Evolutionary conservation across 2,888 invertebrate species (phyloP), one percentile per base, ranked within the genome.

Genomic region (Ditula angustiorana): DNA sequence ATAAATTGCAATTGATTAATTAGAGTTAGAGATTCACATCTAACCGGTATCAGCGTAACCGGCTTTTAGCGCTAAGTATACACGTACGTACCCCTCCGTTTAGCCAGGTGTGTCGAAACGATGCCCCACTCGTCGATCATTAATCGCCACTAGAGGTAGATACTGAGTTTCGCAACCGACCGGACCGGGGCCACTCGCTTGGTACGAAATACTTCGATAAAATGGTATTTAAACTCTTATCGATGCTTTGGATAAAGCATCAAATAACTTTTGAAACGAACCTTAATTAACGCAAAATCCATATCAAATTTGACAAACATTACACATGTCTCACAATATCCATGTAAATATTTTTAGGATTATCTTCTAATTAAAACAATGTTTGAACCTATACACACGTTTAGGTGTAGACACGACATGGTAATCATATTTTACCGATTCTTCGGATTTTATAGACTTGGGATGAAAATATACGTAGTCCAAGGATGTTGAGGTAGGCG

Each of bases 161-260:
- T 89, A 86, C 85, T 81, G 70, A 61, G 80, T 92, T 87, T 90
- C 85, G 90, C 86, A 92, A 92, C 73, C 67, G 76, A 78, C 79
- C 79, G 83, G 85, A 83, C 84, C 85, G 83, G 85, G 84, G 85
- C 91, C 90, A 83, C 86, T 90, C 90, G 87, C 90, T 90, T 78
- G 78, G 81, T 81, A 85, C 82, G 81, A 86, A 86, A 87, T 81
- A 83, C 81, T 76, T 74, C 74, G 80, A 87, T 85, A 81, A 73
- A 79, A 72, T 41, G 77, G 79, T 76, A 76, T 83, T 74, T 76
- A 68, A 83, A 62, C 46, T 26, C 23, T 41, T 56, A 30, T 60
- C 69, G 58, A 66, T 67, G 47, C 62, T 66, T 21, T 16, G 52
- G 30, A 49, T 19, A 23, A 16, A 30, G 2, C 16, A 52, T 16